A percentile compares a stretch with the other conserved stretches of the same genome.
Evolutionary conservation across 1,140 invertebrate genomes (phyloP).

Genomic region (Acromyrmex charruanus): DNA sequence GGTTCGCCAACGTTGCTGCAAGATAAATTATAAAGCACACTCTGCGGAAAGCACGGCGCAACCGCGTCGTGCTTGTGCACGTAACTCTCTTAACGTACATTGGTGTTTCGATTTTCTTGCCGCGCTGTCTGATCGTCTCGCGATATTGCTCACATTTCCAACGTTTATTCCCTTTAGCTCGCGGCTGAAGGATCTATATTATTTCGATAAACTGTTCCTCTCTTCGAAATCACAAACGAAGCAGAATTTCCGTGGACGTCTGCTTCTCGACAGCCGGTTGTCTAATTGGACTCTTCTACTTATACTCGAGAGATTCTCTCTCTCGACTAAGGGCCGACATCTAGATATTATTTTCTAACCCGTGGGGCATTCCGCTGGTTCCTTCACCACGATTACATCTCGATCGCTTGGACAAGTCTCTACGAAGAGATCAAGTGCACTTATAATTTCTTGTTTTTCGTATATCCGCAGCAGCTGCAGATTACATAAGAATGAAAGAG

Average conservation of each 20-base stretch:
- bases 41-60: neutral
- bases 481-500: neutral
- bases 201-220: conserved; percentile 18
- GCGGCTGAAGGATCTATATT: conserved; percentile 21
- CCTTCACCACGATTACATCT: neutral
- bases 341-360: conserved; percentile 58
- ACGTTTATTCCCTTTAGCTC: neutral
- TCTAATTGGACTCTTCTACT: conserved; percentile 48
- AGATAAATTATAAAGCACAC: conserved; percentile 15
- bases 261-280: neutral
- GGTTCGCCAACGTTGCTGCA: neutral
- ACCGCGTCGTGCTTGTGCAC: neutral
- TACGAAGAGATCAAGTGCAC: conserved; percentile 1
- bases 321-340: neutral
- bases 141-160: neutral
- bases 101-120: neutral
- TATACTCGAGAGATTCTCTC: conserved; percentile 35
- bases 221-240: conserved; percentile 8
- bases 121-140: neutral
- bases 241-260: neutral
- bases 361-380: neutral
- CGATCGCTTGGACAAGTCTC: conserved; percentile 1
- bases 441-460: neutral
- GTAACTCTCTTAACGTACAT: neutral
- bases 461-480: too few relatives aligned